Conservation (phyloP, 1,140 invertebrate genomes). For the Delia radicum region DNA sequence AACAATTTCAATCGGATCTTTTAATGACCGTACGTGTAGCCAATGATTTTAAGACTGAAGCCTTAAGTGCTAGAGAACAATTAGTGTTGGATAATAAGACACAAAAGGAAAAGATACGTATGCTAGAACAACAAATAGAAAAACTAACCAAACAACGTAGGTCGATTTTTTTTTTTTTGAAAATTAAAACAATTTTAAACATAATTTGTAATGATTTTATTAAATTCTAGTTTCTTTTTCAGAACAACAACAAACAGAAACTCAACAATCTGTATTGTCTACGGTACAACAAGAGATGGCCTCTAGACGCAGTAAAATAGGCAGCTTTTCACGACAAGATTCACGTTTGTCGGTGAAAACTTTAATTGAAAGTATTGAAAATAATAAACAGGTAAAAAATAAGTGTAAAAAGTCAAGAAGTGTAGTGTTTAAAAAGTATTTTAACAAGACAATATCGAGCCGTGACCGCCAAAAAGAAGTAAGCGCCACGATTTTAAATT, state of each 20-base stretch:
- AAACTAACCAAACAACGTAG: constrained; percentile 60
- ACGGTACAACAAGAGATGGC: constrained; percentile 64
- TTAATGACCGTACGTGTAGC: constrained; percentile 90
- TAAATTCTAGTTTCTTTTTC: not conserved
- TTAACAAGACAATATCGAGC: not conserved
- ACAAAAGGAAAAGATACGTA: constrained; percentile 74
- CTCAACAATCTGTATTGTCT: constrained; percentile 58
- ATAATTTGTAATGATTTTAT: not conserved
- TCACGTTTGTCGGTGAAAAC: constrained; percentile 84
- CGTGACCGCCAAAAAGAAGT: too few species aligned
- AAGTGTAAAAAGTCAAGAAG: not conserved
- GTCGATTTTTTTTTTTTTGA: constrained; percentile 15
- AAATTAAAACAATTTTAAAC: not conserved
- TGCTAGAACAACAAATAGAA: constrained; percentile 78
- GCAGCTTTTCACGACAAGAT: constrained; percentile 66
- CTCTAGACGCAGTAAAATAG: constrained; percentile 61
- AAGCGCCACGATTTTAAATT: too few species aligned
- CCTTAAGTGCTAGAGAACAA: constrained; percentile 78
- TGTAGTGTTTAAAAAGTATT: not conserved
- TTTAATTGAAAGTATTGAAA: constrained; percentile 87
- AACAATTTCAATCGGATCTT: constrained; percentile 90
- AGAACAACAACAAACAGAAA: constrained; percentile 57
- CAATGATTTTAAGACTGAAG: constrained; percentile 91
- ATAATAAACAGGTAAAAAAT: constrained; percentile 62
- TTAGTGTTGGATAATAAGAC: constrained; percentile 79